phyloP scores from a whole-genome alignment of 2,888 invertebrate genomes.

The Morpho helenor region DNA sequence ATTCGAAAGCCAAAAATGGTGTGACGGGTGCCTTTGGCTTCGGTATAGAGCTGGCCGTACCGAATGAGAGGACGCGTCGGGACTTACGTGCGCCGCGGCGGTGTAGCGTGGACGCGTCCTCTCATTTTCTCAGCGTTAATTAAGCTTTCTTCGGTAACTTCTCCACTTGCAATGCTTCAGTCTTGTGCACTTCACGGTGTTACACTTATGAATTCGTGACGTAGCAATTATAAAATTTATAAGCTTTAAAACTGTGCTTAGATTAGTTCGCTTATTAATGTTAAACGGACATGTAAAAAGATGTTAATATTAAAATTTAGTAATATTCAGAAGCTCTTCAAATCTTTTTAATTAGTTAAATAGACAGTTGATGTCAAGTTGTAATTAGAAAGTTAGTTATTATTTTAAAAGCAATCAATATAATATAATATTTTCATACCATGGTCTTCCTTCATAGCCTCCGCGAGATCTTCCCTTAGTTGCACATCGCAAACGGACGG shows the following conservation, averaged over 20 bases:
- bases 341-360: too few species aligned
- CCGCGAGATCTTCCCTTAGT: slow-evolving; percentile 92
- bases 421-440: slow-evolving; percentile 40
- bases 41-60: slow-evolving; percentile 43
- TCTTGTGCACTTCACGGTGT: slow-evolving; percentile 38
- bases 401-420: too few species aligned
- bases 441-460: slow-evolving; percentile 92
- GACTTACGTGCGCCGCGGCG: slow-evolving; percentile 25
- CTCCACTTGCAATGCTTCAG: slow-evolving; percentile 42
- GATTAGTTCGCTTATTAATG: too few species aligned
- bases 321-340: too few species aligned
- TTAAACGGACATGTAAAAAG: too few species aligned
- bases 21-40: slow-evolving; percentile 74
- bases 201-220: slow-evolving; percentile 14
- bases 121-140: slow-evolving; percentile 35
- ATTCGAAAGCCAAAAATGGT: slow-evolving; percentile 36
- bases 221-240: slow-evolving; percentile 6
- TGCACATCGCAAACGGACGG: slow-evolving; percentile 85
- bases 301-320: too few species aligned
- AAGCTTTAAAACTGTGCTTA: too few species aligned
- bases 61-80: slow-evolving; percentile 41
- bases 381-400: too few species aligned
- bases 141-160: slow-evolving; percentile 44
- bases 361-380: too few species aligned
- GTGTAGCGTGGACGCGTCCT: slow-evolving; percentile 24